Conservation (phyloP, 2,888 invertebrate species). For the Phengaris arion region DNA sequence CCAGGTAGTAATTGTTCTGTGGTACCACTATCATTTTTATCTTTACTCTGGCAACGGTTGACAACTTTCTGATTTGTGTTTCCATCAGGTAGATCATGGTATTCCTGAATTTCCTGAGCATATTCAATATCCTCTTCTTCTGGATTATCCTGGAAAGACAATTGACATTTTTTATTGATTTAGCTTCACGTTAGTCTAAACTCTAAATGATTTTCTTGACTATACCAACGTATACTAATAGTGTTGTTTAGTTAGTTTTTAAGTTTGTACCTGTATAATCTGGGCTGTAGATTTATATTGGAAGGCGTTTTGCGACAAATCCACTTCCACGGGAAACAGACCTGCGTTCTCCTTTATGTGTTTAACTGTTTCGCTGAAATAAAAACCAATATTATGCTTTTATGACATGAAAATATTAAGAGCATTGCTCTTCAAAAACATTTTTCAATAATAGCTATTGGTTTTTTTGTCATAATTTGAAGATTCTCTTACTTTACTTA, state of each 20-base stretch:
- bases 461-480: no score
- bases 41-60: conserved; percentile 60
- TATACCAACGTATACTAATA: no score
- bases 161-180: not conserved
- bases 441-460: no score
- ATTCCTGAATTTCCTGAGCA: conserved; percentile 70
- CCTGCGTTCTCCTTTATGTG: conserved; percentile 86
- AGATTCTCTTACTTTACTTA: conserved; percentile 42
- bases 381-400: conserved; percentile 42
- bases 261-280: conserved; percentile 57
- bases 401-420: not conserved
- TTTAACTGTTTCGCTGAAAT: conserved; percentile 86
- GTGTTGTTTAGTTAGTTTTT: no score
- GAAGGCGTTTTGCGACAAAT: conserved; percentile 94
- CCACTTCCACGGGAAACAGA: conserved; percentile 97
- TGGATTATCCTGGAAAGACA: conserved; percentile 59
- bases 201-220: no score
- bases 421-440: not conserved
- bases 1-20: conserved; percentile 63
- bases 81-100: conserved; percentile 63
- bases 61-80: conserved; percentile 64
- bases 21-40: conserved; percentile 59
- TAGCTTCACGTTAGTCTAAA: not conserved
- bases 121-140: conserved; percentile 80
- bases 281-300: conserved; percentile 87